Evolutionary conservation across 2,797 vertebrate genomes (phyloP).

Genomic region (Eospalax fontanierii): DNA sequence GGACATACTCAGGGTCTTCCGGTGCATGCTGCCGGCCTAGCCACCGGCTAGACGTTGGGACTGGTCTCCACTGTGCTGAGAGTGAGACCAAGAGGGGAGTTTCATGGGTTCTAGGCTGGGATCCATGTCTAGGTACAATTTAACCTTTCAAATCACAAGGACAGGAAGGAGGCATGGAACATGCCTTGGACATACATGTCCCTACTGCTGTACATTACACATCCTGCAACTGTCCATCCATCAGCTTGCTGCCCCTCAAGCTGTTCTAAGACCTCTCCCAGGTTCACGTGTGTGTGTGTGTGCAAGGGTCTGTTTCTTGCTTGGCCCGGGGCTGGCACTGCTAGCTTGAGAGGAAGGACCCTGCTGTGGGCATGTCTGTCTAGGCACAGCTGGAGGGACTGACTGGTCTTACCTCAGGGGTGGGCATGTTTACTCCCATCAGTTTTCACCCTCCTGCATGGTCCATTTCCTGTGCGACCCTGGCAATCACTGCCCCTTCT

Average conservation of each 20-base stretch:
- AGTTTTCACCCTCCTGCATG: fast-evolving
- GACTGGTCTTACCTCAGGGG: neutral
- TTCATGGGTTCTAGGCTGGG: neutral
- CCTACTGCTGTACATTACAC: fast-evolving
- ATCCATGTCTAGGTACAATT: neutral
- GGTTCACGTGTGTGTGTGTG: too few relatives aligned
- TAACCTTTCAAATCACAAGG: neutral
- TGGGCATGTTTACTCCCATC: fast-evolving
- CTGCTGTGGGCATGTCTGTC: neutral
- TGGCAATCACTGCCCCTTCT: fast-evolving
- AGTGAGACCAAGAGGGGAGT: neutral
- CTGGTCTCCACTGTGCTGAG: neutral
- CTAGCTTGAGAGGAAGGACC: neutral
- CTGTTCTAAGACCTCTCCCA: neutral
- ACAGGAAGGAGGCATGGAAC: neutral
- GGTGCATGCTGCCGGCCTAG: neutral
- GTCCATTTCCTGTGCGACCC: neutral
- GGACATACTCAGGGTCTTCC: neutral
- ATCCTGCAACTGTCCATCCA: fast-evolving
- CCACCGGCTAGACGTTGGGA: neutral
- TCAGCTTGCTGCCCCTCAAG: neutral
- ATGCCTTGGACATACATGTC: neutral
- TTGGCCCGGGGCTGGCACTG: neutral
- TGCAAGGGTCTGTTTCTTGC: neutral
- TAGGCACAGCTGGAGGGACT: neutral